Evolutionary conservation across 37 sponge, comb jelly and placozoan genomes (phyloP).

Genomic region (Chondrosia reniformis): DNA sequence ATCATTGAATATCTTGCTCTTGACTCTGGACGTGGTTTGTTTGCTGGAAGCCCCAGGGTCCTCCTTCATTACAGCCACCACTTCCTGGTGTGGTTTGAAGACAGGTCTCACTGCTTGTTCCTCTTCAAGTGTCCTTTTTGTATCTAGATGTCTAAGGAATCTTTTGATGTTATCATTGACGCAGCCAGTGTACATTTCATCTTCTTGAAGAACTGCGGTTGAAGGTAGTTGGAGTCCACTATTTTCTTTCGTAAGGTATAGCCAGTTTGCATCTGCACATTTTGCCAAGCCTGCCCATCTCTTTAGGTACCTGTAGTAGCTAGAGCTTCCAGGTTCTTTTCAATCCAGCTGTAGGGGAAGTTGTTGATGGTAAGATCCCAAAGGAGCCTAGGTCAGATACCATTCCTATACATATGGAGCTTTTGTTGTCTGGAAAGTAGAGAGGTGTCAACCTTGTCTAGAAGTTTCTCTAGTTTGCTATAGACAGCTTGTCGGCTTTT

Average conservation of each 20-base stretch:
- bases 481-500: too few relatives aligned
- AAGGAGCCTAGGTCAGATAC: slow-evolving; percentile 22
- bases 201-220: slow-evolving; percentile 19
- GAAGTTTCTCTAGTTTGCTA: slow-evolving; percentile 1
- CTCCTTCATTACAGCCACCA: too few relatives aligned
- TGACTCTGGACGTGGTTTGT: too few relatives aligned
- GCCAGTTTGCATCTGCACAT: neutral
- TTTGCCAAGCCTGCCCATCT: slow-evolving; percentile 22
- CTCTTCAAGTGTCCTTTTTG: too few relatives aligned
- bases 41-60: too few relatives aligned
- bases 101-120: too few relatives aligned
- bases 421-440: slow-evolving; percentile 26
- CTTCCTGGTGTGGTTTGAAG: too few relatives aligned
- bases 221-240: slow-evolving; percentile 28
- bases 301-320: slow-evolving; percentile 30
- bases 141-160: too few relatives aligned
- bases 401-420: slow-evolving; percentile 20
- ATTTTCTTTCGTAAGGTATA: slow-evolving; percentile 12
- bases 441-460: slow-evolving; percentile 5
- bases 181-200: neutral
- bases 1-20: too few relatives aligned
- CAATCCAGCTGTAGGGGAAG: slow-evolving; percentile 20
- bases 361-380: slow-evolving; percentile 23
- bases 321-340: neutral
- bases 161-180: slow-evolving; percentile 4